Conservation (phyloP, 2,797 vertebrate genomes). For the Loris lydekkerianus region DNA sequence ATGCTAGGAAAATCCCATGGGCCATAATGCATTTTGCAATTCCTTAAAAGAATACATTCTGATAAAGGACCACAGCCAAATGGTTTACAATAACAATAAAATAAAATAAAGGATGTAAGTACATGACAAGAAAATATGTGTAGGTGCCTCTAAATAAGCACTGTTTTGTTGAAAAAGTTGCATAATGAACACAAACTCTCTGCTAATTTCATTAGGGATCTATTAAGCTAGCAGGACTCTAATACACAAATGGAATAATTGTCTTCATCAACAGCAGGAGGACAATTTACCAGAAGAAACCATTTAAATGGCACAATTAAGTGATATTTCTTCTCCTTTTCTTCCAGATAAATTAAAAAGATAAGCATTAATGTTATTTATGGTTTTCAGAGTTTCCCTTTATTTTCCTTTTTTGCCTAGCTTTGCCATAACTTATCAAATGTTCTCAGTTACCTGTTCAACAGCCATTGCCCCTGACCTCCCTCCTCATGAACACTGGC, state of each 20-base stretch:
- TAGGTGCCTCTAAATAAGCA: conserved; percentile 46
- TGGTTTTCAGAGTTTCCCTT: conserved; percentile 43
- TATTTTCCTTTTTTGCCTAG: conserved; percentile 38
- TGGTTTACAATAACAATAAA: conserved; percentile 17
- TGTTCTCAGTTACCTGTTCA: neutral
- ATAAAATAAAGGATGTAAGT: conserved; percentile 31
- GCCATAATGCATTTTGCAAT: neutral
- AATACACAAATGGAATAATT: conserved; percentile 77
- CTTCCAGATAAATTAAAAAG: conserved; percentile 77
- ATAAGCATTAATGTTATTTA: conserved; percentile 77
- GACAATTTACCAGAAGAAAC: conserved; percentile 76
- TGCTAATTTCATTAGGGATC: conserved; percentile 78
- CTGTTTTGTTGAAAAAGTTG: conserved; percentile 50
- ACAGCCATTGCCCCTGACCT: neutral
- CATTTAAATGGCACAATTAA: conserved; percentile 77
- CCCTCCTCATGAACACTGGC: neutral
- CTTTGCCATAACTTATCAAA: conserved; percentile 43
- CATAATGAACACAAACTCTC: conserved; percentile 64
- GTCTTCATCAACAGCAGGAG: conserved; percentile 77
- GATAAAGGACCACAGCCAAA: neutral
- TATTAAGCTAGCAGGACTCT: conserved; percentile 78
- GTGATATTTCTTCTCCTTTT: conserved; percentile 76
- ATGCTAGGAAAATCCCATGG: neutral
- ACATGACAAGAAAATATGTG: neutral
- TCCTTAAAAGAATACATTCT: conserved; percentile 1